Conservation (phyloP, 2,888 invertebrate species). For the Diarsia dahlii region DNA sequence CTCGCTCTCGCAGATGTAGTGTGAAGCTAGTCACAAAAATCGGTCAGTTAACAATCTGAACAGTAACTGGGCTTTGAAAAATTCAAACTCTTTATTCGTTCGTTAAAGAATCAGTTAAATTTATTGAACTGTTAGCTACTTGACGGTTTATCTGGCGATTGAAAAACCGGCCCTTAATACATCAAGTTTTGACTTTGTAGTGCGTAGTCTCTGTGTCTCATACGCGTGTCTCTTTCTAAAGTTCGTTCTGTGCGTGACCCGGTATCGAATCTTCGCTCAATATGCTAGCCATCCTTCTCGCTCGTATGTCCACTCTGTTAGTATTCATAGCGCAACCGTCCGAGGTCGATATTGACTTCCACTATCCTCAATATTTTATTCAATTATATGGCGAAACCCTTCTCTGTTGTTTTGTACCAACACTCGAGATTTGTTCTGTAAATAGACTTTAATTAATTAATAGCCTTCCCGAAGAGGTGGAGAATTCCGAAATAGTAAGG, state of each 20-base stretch:
- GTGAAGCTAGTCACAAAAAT: too few species aligned
- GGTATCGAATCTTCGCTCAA: neutral
- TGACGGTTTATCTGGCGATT: too few species aligned
- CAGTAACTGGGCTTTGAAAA: too few species aligned
- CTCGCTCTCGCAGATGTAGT: too few species aligned
- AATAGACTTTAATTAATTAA: conserved; percentile 59
- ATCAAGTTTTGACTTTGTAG: too few species aligned
- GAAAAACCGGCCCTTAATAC: too few species aligned
- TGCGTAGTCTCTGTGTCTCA: neutral
- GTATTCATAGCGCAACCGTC: conserved; percentile 62
- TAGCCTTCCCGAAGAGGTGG: conserved; percentile 19
- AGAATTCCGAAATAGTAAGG: neutral
- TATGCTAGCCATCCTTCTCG: neutral
- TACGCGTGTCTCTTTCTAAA: neutral
- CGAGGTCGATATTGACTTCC: conserved; percentile 70
- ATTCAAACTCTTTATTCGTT: too few species aligned
- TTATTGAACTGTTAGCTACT: too few species aligned
- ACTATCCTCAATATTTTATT: conserved; percentile 82
- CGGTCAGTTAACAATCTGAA: too few species aligned
- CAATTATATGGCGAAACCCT: conserved; percentile 83
- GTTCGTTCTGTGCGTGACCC: neutral
- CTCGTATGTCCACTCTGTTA: conserved; percentile 52
- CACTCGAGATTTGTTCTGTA: conserved; percentile 46
- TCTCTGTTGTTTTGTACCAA: conserved; percentile 66
- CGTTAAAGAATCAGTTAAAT: too few species aligned